Conservation (phyloP, 2,888 invertebrate species). For the Bombylius discolor region DNA sequence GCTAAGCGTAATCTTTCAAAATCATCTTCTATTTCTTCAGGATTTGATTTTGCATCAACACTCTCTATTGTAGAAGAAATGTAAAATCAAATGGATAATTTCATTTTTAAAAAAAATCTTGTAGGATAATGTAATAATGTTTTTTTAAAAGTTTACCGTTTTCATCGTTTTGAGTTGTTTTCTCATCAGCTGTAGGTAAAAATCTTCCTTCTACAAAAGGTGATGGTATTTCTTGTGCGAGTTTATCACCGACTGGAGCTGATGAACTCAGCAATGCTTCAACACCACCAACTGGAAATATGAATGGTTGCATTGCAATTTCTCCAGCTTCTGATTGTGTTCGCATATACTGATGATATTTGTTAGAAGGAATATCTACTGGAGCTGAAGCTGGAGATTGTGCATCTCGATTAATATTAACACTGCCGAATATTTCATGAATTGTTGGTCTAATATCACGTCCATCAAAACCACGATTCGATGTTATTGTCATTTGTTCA, state of each 20-base stretch:
- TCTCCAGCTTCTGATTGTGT: slow-evolving; percentile 27
- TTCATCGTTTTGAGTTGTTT: slow-evolving; percentile 24
- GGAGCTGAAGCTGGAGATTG: slow-evolving; percentile 49
- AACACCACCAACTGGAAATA: slow-evolving; percentile 34
- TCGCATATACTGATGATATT: slow-evolving; percentile 26
- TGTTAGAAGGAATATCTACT: slow-evolving; percentile 44
- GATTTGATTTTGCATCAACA: slow-evolving; percentile 17
- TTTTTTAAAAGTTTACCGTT: slow-evolving; percentile 21
- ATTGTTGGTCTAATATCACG: slow-evolving; percentile 48
- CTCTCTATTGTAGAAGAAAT: slow-evolving; percentile 24
- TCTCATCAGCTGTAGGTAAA: slow-evolving; percentile 10
- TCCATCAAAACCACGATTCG: slow-evolving; percentile 40
- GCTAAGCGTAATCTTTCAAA: slow-evolving; percentile 55
- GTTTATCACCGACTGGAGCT: slow-evolving; percentile 23
- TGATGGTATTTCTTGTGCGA: neutral
- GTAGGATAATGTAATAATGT: neutral
- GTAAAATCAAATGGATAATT: neutral
- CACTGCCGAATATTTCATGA: slow-evolving; percentile 45
- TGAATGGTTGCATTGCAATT: slow-evolving; percentile 16
- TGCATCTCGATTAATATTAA: slow-evolving; percentile 27
- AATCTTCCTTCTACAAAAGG: neutral
- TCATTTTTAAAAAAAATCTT: neutral
- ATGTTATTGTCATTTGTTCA: slow-evolving; percentile 69
- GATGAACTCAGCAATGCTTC: slow-evolving; percentile 31
- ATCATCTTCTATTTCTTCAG: slow-evolving; percentile 44